Percentiles rank a stretch among this genome's conserved stretches.
These are phyloP conservation scores for Hyphantria cunea DNA, from an alignment of 1,140 invertebrate genomes.

Conservation along the genomic window DNA sequence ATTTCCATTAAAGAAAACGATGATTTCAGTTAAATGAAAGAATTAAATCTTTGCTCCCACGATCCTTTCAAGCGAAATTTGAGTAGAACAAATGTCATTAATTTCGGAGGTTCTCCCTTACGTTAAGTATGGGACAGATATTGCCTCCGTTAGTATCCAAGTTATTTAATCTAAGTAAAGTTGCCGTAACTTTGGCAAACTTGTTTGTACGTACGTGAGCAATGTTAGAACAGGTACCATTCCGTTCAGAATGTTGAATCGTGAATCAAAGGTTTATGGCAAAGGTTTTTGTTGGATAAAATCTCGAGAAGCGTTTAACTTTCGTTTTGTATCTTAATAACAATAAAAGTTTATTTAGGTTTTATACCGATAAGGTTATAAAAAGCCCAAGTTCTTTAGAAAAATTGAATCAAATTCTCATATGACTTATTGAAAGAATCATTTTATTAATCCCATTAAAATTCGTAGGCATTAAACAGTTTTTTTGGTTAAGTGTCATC, in stretches of 20 bases:
- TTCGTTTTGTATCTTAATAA: too few relatives aligned
- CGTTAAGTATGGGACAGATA: slow-evolving; percentile 21
- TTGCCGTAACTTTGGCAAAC: slow-evolving; percentile 28
- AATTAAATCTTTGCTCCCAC: too few relatives aligned
- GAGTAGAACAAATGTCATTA: slow-evolving; percentile 26
- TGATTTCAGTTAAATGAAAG: too few relatives aligned
- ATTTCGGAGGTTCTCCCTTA: slow-evolving; percentile 10
- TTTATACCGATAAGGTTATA: too few relatives aligned
- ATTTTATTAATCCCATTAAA: too few relatives aligned
- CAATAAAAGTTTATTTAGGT: not conserved
- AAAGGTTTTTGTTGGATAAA: not conserved
- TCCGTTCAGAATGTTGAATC: not conserved
- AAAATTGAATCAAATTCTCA: too few relatives aligned
- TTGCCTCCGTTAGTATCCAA: slow-evolving; percentile 30
- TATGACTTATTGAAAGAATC: too few relatives aligned
- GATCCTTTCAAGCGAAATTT: slow-evolving; percentile 11
- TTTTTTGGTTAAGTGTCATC: too few relatives aligned
- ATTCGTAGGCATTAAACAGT: too few relatives aligned
- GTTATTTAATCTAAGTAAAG: slow-evolving; percentile 32
- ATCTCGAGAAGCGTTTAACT: not conserved
- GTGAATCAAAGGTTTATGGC: too few relatives aligned
- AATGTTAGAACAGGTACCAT: slow-evolving; percentile 16
- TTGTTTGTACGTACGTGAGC: slow-evolving; percentile 25
- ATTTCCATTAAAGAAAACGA: too few relatives aligned
- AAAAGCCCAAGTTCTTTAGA: too few relatives aligned